Base-by-base conservation (phyloP, 2,113 vertebrate genomes). In the Terrapene triunguis region DNA sequence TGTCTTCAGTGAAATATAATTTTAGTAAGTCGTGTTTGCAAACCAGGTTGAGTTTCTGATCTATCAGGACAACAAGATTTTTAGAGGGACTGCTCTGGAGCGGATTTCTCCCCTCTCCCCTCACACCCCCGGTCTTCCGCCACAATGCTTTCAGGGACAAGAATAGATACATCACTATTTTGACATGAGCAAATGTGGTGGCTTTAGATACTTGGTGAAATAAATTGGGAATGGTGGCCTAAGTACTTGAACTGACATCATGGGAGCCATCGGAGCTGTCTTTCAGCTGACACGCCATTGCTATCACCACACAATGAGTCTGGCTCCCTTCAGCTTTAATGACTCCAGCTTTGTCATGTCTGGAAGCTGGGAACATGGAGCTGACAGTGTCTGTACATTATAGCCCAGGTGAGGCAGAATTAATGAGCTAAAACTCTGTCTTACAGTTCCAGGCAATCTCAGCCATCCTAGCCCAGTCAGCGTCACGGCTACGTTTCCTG, bases 211-310 rank as follows among this genome's bases (percentile, higher is more conserved):
- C 55, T 82, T 74, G 54, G 38, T 65, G 89, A 95, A 96, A 89
- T 89, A 92, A 95, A 95, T 92, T 88, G 57, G 85, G 81, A 93
- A 54, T 44, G 87, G 57, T 84, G 90, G 74, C 35, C 24, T 79
- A 79, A 92, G 65, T 79, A 57, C 84, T 82, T 53, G 84, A 90
- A 85, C 0, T 87, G 92, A 69, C 3, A 57, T 82, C 8, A 59
- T 32, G 29, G 90, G 89, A 83, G 35, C 38, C 78, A 27, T n/a
- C 9, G 50, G 83, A 42, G 27, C 96, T 92, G 72, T 92, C 85
- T n/a, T 42, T 48, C 74, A 1, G 57, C 48, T 69, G 83, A 85
- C 89, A 95, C 72, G 29, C 38, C 22, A 1, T 10, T 80, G 62
- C 89, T 69, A 78, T 38, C 59, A 83, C 79, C 21, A 1, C 0